These are phyloP conservation scores for Orchestia grillus DNA, from an alignment of 1,140 invertebrate genomes.

Conservation along the genomic window DNA sequence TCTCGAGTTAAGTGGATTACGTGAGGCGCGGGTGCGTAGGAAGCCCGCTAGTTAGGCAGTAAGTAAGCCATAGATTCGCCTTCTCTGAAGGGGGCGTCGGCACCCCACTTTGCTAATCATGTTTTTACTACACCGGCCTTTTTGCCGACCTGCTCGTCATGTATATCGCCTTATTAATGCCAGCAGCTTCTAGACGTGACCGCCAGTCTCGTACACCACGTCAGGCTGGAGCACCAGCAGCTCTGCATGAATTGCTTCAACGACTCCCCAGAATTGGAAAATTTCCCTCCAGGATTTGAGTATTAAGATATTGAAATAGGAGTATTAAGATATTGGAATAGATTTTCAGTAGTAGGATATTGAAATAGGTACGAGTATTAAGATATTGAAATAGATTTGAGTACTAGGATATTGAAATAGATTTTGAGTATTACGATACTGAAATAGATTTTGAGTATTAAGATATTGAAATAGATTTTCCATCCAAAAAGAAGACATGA, in stretches of 20 bases:
- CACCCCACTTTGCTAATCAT: slow-evolving; percentile 37
- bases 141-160: slow-evolving; percentile 22
- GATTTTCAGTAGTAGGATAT: too few relatives aligned
- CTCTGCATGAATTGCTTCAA: neutral
- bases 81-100: neutral
- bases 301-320: too few relatives aligned
- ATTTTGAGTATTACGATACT: too few relatives aligned
- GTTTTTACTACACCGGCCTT: neutral
- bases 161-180: slow-evolving; percentile 31
- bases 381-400: too few relatives aligned
- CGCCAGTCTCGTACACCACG: slow-evolving; percentile 15
- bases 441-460: too few relatives aligned
- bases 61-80: neutral
- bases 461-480: too few relatives aligned
- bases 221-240: neutral
- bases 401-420: too few relatives aligned
- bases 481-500: too few relatives aligned
- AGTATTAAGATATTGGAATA: too few relatives aligned
- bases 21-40: neutral
- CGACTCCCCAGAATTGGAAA: neutral
- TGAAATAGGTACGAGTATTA: too few relatives aligned
- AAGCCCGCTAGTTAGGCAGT: neutral
- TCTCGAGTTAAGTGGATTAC: neutral
- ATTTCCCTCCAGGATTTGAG: too few relatives aligned
- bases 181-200: neutral